Base-by-base conservation (phyloP, 2,113 vertebrate species). In the Monopterus albus region DNA sequence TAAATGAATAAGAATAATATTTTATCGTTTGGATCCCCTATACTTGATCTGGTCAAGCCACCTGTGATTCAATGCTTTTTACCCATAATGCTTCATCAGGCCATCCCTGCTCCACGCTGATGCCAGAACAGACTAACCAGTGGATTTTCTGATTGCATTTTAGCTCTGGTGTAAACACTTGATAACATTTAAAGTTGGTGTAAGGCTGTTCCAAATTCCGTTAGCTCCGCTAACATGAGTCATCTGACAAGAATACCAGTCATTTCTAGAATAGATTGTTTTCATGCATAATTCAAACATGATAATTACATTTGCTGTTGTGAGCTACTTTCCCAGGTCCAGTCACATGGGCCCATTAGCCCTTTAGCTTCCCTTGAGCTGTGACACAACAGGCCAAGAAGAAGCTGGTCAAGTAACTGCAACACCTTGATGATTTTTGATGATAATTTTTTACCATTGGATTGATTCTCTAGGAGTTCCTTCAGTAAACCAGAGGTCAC, bases 181-280 rank as follows among this genome's bases (percentile, higher is more conserved):
- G 85, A 91, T 92, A 83, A 91, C 69, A 84, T 88, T 90, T 76
- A 92, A 92, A 93, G 86, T 82, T 89, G 82, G 72, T 59, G 78
- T 68, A 80, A 76, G 57, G 67, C 84, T 79, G 58, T 79, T 70
- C 76, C 53, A 86, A 92, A 92, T 82, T 65, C 72, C 82, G 91
- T 94, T 90, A 92, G 43, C 28, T 38, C 45, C 2, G 12, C 81
- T 90, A 91, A 93, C 86, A 49, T 61, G 47, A 93, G 92, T 93
- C 92, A 93, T 93, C 91, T 93, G 93, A 94, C 92, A 87, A 86
- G 83, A 93, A 90, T 90, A 75, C 84, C 40, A 86, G 76, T 93
- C 91, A 93, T 93, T 88, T 89, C 86, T 92, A 93, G 88, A 89
- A 72, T 94, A 94, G 90, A 93, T 92, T 93, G 92, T 94, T 94